Conservation (phyloP, 2,797 vertebrate genomes). For the Thalassophryne amazonica region DNA sequence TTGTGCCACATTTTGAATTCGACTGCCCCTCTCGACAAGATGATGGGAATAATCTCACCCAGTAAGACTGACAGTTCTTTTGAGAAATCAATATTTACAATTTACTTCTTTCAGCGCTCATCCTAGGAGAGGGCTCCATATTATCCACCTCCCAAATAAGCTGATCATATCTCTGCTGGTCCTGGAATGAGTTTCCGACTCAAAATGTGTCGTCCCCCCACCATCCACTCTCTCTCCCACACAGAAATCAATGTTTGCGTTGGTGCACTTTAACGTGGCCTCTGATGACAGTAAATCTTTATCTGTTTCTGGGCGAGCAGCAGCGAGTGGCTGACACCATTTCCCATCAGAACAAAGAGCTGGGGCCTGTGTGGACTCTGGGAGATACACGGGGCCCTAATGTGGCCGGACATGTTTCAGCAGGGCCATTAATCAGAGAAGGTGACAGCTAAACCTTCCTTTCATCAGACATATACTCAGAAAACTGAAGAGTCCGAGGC, state of each 20-base stretch:
- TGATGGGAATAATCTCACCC: constrained; percentile 92
- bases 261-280: constrained; percentile 94
- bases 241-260: constrained; percentile 96
- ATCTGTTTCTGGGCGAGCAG: constrained; percentile 95
- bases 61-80: constrained; percentile 95
- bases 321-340: constrained; percentile 89
- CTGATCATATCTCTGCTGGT: constrained; percentile 94
- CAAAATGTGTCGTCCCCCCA: constrained; percentile 84
- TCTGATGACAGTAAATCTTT: constrained; percentile 99
- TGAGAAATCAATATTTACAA: constrained; percentile 99
- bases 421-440: constrained; percentile 92
- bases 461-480: constrained; percentile 36
- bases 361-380: constrained; percentile 85
- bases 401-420: constrained; percentile 91
- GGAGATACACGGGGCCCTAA: constrained; percentile 91
- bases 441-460: constrained; percentile 79
- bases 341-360: constrained; percentile 95
- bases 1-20: constrained; percentile 92
- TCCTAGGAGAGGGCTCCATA: constrained; percentile 92
- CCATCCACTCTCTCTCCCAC: constrained; percentile 45
- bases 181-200: constrained; percentile 94
- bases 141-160: constrained; percentile 97
- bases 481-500: constrained; percentile 23
- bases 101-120: constrained; percentile 98
- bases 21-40: constrained; percentile 79